Evolutionary conservation across 2,797 vertebrate species (phyloP), one percentile per base, ranked within the genome.

Genomic region (Intellagama lesueurii): DNA sequence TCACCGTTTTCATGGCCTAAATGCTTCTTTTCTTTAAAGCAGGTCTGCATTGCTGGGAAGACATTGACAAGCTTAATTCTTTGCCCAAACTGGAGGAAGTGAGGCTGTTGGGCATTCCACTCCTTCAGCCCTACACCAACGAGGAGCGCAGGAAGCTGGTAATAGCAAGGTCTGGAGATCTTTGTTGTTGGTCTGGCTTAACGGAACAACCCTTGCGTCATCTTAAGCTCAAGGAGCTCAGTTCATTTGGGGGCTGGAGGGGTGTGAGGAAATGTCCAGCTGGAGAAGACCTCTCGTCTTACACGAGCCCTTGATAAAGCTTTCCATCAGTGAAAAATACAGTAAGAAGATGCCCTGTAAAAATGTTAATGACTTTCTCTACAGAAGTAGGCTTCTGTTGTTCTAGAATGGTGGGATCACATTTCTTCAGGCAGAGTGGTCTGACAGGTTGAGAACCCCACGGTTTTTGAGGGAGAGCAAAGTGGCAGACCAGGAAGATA

Each of bases 81-180:
- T 98, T 99, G 89, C 99, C 99, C 7, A 99, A 99, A 93, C 98
- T 99, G 26, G 97, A 98, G 96, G 98, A 99, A 94, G 97, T 99
- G 87, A 98, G 98, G 92, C 97, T 98, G 80, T 96, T 98, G 94
- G 98, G 99, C 89, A 99, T 99, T 91, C 98, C 99, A 90, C 96
- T 99, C 90, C 95, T 99, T 94, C 97, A 99, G 97, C 96, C 98
- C 14, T 99, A 99, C 94, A 98, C 96, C 93, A 97, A 97, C 0
- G 97, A 98, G 76, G 98, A 99, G 81, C 97, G 98, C 84, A 98
- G 98, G 72, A 98, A 97, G 93, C 97, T 99, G 91, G 97, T 98
- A 44, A 95, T 99, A 94, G 99, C 99, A 94, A 98, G 97, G 97
- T 98, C 90, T 92, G 96, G 91, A 82, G 47, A 22, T 70, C 35